Percentiles rank a stretch among this genome's conserved stretches.
Conservation (phyloP, 2,888 invertebrate species). For the Chloroclysta siterata region DNA sequence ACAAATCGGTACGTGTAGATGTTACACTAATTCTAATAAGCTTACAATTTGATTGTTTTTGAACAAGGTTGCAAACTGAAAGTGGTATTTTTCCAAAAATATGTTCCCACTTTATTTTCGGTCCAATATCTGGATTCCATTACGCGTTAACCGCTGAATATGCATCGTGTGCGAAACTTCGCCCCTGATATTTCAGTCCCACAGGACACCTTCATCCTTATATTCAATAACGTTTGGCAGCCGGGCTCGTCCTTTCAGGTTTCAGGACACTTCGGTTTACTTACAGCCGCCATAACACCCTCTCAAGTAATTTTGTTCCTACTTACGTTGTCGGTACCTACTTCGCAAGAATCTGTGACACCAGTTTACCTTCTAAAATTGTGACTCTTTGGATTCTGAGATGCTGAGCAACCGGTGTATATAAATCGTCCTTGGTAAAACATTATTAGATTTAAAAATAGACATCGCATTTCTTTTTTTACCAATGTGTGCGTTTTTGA, state of each 20-base stretch:
- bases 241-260: constrained; percentile 26
- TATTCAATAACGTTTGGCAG: constrained; percentile 41
- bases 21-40: no score
- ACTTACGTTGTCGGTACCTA: constrained; percentile 6
- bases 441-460: no score
- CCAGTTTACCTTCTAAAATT: constrained; percentile 1
- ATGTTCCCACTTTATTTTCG: constrained; percentile 20
- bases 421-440: no score
- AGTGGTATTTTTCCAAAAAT: constrained; percentile 5
- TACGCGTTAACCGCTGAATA: constrained; percentile 35
- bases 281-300: constrained; percentile 31
- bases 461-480: no score
- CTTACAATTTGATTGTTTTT: not conserved
- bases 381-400: not conserved
- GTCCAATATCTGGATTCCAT: constrained; percentile 30
- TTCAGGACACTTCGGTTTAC: constrained; percentile 25
- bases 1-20: no score
- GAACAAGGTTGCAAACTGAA: not conserved
- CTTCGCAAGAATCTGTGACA: constrained; percentile 10
- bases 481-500: no score
- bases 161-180: constrained; percentile 35
- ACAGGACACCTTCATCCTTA: constrained; percentile 39
- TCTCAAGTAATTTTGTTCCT: constrained; percentile 30
- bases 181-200: constrained; percentile 34
- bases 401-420: no score